Evolutionary conservation across 2,888 invertebrate genomes (phyloP).

Genomic region (Gasteruption jaculator): DNA sequence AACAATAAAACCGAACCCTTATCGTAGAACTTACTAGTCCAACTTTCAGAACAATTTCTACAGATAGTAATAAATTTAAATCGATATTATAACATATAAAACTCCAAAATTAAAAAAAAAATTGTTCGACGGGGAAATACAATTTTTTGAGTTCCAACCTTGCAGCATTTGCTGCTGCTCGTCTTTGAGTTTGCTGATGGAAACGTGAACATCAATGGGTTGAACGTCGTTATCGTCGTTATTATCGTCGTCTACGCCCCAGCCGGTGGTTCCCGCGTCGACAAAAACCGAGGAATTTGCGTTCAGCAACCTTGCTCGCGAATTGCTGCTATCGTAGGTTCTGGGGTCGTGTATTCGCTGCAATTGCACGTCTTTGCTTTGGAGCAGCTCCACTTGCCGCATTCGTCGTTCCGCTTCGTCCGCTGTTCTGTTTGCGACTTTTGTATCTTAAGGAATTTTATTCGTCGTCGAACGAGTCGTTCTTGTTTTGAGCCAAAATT

Average conservation of each 20-base stretch:
- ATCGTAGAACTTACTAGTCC: no score
- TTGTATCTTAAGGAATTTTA: slow-evolving; percentile 34
- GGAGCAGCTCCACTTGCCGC: slow-evolving; percentile 60
- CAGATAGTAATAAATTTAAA: slow-evolving; percentile 2
- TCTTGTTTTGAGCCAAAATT: no score
- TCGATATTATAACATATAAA: not conserved
- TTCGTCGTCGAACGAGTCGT: no score
- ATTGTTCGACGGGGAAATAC: slow-evolving; percentile 2
- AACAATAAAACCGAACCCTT: no score
- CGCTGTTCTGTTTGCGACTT: slow-evolving; percentile 53
- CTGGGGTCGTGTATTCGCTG: slow-evolving; percentile 54
- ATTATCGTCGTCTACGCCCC: slow-evolving; percentile 50
- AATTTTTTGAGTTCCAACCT: slow-evolving; percentile 50
- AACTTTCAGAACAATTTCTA: no score
- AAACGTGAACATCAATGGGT: slow-evolving; percentile 50
- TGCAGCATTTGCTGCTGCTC: slow-evolving; percentile 60
- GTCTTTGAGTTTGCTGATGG: slow-evolving; percentile 54
- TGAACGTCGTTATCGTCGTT: slow-evolving; percentile 51
- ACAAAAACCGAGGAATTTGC: slow-evolving; percentile 44
- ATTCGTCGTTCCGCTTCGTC: slow-evolving; percentile 62
- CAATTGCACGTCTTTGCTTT: slow-evolving; percentile 59
- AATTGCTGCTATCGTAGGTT: slow-evolving; percentile 37
- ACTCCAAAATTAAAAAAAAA: slow-evolving; percentile 5
- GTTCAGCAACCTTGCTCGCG: slow-evolving; percentile 46
- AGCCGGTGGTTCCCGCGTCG: slow-evolving; percentile 51